Percentiles rank a stretch among this genome's conserved stretches.
phyloP scores from a whole-genome alignment of 2,888 invertebrate species.

The Cheilosia urbana region DNA sequence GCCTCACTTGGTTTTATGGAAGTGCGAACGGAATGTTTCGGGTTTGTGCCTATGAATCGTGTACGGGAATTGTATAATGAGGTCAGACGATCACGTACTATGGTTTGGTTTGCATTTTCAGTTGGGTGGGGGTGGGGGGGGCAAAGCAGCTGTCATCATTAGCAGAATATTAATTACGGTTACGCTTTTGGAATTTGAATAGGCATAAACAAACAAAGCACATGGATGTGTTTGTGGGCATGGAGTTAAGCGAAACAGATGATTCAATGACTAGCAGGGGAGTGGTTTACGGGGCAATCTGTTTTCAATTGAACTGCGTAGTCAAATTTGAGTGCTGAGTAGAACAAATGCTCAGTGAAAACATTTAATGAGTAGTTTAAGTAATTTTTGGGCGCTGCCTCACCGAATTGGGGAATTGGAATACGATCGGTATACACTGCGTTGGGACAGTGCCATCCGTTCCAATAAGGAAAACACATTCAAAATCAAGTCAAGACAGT shows the following conservation, averaged over 20 bases:
- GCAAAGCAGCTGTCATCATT: conserved; percentile 6
- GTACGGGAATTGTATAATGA: conserved; percentile 19
- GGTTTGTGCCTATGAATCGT: neutral
- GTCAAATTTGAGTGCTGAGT: no score
- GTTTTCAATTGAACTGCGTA: neutral
- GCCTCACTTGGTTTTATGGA: neutral
- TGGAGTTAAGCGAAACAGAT: neutral
- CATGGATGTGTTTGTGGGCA: neutral
- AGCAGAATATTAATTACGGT: conserved; percentile 5
- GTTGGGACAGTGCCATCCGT: no score
- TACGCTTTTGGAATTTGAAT: conserved; percentile 20
- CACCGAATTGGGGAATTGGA: no score
- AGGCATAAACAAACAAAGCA: neutral
- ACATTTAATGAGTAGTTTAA: no score
- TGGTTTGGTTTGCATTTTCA: neutral
- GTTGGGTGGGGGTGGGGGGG: conserved; percentile 1
- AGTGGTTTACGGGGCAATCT: neutral
- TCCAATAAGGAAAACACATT: no score
- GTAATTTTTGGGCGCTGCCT: no score
- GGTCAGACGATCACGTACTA: conserved; percentile 26
- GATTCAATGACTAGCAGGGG: neutral
- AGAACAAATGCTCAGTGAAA: no score
- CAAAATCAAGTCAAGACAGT: no score
- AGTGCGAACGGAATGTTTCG: neutral
- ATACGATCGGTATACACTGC: no score